These are phyloP conservation scores for Mastomys coucha DNA, from an alignment of 2,113 vertebrate genomes.

Conservation along the genomic window DNA sequence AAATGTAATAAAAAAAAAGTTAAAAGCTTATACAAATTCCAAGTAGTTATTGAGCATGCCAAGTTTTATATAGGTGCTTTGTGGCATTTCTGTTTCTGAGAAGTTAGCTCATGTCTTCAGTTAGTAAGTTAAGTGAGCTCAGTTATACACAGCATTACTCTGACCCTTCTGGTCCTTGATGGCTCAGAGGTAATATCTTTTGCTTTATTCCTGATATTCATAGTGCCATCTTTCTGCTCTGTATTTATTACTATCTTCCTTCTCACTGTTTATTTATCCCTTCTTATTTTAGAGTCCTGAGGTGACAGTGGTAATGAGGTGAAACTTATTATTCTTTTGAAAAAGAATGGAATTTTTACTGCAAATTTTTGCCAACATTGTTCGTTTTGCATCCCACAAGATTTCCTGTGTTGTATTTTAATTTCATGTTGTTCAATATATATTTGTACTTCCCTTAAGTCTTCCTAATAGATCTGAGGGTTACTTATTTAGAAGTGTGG, in stretches of 20 bases:
- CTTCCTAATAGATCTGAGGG: not conserved
- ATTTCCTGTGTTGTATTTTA: not conserved
- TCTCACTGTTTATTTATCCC: not conserved
- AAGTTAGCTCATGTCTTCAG: not conserved
- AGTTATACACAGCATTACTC: not conserved
- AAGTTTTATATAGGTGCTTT: not conserved
- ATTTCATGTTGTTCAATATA: not conserved
- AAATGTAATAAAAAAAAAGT: too few relatives aligned
- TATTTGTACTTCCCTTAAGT: not conserved
- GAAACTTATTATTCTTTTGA: not conserved
- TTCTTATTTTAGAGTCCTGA: not conserved
- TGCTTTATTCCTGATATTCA: not conserved
- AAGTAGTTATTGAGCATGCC: not conserved
- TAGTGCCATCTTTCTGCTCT: not conserved
- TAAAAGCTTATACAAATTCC: too few relatives aligned
- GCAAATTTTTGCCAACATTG: not conserved
- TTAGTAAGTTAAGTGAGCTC: not conserved
- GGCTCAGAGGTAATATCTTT: not conserved
- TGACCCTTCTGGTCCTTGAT: not conserved
- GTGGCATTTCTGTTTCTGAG: not conserved
- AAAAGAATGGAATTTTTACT: not conserved
- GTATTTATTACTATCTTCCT: not conserved
- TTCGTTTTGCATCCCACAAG: not conserved
- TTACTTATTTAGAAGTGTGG: not conserved
- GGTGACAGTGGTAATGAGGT: not conserved